Evolutionary conservation across 2,797 vertebrate species (phyloP).

Genomic region (Sebastes trivittatus): DNA sequence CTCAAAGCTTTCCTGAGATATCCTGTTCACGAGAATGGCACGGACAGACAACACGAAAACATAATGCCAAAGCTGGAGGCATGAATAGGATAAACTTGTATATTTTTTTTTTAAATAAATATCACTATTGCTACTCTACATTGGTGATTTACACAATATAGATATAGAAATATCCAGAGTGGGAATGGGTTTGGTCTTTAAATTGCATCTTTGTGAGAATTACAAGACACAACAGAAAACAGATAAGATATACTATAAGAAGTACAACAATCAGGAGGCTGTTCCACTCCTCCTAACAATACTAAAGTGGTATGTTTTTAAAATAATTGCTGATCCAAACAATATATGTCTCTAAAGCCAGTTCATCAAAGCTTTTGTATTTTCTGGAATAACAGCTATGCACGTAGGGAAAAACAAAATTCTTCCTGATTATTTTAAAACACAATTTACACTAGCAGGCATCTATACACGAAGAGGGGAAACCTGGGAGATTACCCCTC

Average conservation of each 20-base stretch:
- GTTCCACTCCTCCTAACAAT: not conserved
- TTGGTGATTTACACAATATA: not conserved
- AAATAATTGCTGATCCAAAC: not conserved
- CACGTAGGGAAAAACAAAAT: not conserved
- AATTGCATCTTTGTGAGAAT: not conserved
- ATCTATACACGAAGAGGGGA: not conserved
- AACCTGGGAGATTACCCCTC: constrained; percentile 13
- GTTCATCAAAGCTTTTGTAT: not conserved
- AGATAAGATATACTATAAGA: not conserved
- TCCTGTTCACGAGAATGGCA: rapidly evolving
- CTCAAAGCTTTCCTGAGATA: too few species aligned
- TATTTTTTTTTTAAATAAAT: not conserved
- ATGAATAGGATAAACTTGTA: too few species aligned
- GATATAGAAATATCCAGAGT: not conserved
- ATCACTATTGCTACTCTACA: not conserved
- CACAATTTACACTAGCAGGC: not conserved
- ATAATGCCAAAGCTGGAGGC: not conserved
- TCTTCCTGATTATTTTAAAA: not conserved
- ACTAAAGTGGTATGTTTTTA: not conserved
- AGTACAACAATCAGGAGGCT: not conserved
- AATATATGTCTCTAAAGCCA: not conserved
- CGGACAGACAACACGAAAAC: not conserved
- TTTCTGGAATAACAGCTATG: not conserved
- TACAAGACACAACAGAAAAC: not conserved
- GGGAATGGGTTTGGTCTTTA: not conserved